These are phyloP conservation scores for Aporrectodea caliginosa DNA, from an alignment of 1,140 invertebrate genomes.

Conservation along the genomic window DNA sequence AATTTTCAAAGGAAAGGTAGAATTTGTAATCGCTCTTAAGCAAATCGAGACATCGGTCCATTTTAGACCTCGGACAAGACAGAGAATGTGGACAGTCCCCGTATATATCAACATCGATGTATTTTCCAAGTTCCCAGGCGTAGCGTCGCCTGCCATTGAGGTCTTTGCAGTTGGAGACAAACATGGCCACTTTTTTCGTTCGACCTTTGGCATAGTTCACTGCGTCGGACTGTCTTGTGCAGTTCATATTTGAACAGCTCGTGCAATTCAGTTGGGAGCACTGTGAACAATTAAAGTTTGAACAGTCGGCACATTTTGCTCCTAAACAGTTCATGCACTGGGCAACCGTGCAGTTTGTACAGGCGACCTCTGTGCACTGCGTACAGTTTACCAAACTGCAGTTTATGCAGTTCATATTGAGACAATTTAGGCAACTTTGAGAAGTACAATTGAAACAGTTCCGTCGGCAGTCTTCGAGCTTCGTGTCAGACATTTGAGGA, in stretches of 20 bases:
- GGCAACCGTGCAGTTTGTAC: not conserved
- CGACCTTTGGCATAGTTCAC: slow-evolving; percentile 24
- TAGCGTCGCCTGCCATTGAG: slow-evolving; percentile 30
- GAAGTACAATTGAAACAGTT: too few species aligned
- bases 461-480: not conserved
- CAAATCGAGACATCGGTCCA: slow-evolving; percentile 52
- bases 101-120: slow-evolving; percentile 37
- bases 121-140: slow-evolving; percentile 32
- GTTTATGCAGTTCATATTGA: not conserved
- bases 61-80: slow-evolving; percentile 58
- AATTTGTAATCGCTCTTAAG: slow-evolving; percentile 77
- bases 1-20: slow-evolving; percentile 77
- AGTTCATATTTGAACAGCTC: too few species aligned
- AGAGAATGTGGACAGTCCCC: slow-evolving; percentile 33
- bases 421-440: too few species aligned
- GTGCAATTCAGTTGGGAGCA: too few species aligned
- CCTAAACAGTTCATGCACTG: not conserved
- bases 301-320: not conserved
- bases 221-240: too few species aligned
- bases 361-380: not conserved
- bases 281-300: not conserved
- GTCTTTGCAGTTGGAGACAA: slow-evolving; percentile 31
- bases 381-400: not conserved
- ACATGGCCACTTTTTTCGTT: slow-evolving; percentile 30
- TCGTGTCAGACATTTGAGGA: slow-evolving; percentile 57